Base-by-base conservation (phyloP, 2,113 vertebrate genomes). In the Tupaia tana region DNA sequence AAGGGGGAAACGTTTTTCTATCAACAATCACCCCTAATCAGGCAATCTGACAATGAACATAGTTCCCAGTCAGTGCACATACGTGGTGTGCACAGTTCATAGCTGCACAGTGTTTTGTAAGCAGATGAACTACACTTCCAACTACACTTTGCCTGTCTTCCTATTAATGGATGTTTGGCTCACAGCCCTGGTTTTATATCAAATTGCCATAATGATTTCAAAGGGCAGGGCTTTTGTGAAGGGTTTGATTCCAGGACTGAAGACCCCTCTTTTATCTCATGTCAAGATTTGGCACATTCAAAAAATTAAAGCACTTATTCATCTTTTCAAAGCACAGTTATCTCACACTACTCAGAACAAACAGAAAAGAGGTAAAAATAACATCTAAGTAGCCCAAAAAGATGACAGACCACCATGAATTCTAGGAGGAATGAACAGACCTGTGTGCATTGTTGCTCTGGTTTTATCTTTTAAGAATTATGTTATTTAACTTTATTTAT, bases 331-430 rank as follows among this genome's bases (percentile, higher is more conserved):
- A 96, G 31, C 43, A 79, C 54, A 94, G 87, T 90, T 63, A 66
- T 95, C 74, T 88, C 43, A 89, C 58, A 87, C 56, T 90, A 95
- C 92, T 96, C 95, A 95, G 88, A 86, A 61, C 31, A 56, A 92
- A 93, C 90, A 95, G 90, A 59, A 93, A 83, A 92, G 87, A 83
- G 54, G 71, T 94, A 95, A 96, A 96, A 95, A 94, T 92, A 91
- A 52, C 75, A 81, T 61, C 63, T 22, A 64, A 91, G 71, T 78
- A 63, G 82, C 79, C 79, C 90, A 90, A 79, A 75, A 14, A 75
- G 74, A 94, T 80, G 92, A 78, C 64, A 92, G 71, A 59, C 24
- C 58, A 81, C 78, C 90, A 74, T 9, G 22, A 70, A 81, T 93
- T 86, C 90, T 92, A 90, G 95, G 70, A 71, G 88, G 85, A 90